Conservation (phyloP, 2,113 vertebrate genomes). For the Patagioenas fasciata region DNA sequence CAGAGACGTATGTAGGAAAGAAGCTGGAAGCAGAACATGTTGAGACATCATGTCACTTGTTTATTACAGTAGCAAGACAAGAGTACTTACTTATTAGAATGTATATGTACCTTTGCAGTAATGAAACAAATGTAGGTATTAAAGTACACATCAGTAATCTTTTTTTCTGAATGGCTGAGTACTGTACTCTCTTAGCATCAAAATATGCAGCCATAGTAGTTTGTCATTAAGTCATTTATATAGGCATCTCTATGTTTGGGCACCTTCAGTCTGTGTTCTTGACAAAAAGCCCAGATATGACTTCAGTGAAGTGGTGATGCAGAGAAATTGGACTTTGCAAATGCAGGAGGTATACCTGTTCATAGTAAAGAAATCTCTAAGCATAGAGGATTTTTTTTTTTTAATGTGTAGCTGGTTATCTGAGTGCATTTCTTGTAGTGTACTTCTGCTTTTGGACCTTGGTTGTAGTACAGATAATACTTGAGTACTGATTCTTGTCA, state of each 20-base stretch:
- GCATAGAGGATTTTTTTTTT: neutral
- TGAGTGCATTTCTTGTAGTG: neutral
- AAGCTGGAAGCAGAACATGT: neutral
- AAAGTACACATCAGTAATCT: neutral
- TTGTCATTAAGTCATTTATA: neutral
- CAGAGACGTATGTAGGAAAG: neutral
- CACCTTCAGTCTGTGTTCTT: neutral
- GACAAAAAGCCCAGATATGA: neutral
- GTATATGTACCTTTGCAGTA: neutral
- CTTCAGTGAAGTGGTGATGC: neutral
- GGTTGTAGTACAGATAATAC: neutral
- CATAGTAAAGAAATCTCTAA: neutral
- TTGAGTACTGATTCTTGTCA: neutral
- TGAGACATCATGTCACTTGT: neutral
- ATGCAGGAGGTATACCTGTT: neutral
- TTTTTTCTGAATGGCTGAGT: neutral
- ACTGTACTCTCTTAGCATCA: neutral
- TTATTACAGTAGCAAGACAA: neutral
- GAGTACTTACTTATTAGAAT: neutral
- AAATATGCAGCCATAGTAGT: neutral
- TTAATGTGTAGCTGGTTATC: neutral
- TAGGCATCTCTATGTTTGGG: neutral
- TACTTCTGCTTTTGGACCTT: neutral
- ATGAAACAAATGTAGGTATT: neutral
- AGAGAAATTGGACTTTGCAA: neutral